A percentile compares a stretch with the other conserved stretches of the same genome.
Conservation (phyloP, 2,888 invertebrate species). For the Nyleta sp. region DNA sequence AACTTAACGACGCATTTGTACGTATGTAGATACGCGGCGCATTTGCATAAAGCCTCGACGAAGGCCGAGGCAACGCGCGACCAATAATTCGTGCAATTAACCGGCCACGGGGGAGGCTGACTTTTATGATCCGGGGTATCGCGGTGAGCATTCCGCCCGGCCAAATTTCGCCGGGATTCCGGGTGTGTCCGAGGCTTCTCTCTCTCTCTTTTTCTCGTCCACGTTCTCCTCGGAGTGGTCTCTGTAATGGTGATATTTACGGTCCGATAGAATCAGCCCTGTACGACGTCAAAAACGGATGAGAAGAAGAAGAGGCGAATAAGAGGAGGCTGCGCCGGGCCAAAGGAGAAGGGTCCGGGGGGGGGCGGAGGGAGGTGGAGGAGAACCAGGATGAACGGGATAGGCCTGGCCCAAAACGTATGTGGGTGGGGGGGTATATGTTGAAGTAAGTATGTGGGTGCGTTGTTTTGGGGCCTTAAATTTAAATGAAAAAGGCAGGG, state of each 20-base stretch:
- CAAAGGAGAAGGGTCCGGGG: constrained; percentile 36
- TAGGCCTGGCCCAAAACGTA: constrained; percentile 69
- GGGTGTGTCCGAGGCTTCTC: constrained; percentile 30
- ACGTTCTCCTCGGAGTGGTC: constrained; percentile 37
- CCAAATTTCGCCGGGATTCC: constrained; percentile 13
- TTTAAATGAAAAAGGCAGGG: constrained; percentile 81
- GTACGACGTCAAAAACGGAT: constrained; percentile 69
- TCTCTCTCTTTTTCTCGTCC: neutral
- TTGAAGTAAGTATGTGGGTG: no score
- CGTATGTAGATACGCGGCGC: constrained; percentile 30
- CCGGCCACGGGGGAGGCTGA: no score
- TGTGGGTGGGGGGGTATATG: constrained; percentile 75
- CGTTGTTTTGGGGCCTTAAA: constrained; percentile 80
- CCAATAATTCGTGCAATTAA: no score
- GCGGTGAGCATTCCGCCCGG: no score
- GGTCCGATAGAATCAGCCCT: constrained; percentile 80
- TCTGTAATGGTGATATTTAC: constrained; percentile 80
- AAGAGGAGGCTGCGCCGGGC: constrained; percentile 37
- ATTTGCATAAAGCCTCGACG: constrained; percentile 49
- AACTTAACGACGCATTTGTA: constrained; percentile 50
- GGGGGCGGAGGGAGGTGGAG: constrained; percentile 56
- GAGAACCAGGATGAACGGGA: constrained; percentile 59
- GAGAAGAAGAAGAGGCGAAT: constrained; percentile 68
- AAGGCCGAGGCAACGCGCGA: no score
- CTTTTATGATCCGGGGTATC: no score